phyloP scores from a whole-genome alignment of 2,888 invertebrate species.

The Sphecodes monilicornis region DNA sequence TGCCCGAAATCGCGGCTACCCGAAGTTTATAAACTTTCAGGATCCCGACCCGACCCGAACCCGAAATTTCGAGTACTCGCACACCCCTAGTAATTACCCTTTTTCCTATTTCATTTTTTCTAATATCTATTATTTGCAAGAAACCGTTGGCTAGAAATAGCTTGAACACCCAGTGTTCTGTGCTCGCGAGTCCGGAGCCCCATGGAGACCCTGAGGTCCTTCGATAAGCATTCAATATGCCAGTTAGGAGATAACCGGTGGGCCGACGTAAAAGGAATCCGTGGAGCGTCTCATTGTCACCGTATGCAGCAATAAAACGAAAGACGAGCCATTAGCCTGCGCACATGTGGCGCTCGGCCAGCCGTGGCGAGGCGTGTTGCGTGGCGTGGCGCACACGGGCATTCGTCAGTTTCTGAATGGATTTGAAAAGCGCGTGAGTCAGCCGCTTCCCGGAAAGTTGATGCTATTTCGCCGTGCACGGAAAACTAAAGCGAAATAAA shows the following conservation, averaged over 20 bases:
- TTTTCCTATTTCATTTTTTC: no score
- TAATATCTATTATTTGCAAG: background rate
- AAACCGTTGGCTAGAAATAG: no score
- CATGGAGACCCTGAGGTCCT: background rate
- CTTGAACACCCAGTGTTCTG: background rate
- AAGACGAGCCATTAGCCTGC: constrained; percentile 58
- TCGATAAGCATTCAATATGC: constrained; percentile 41
- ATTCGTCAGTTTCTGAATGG: constrained; percentile 67
- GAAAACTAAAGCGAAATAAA: constrained; percentile 64
- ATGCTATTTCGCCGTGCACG: constrained; percentile 63
- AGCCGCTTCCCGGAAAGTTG: constrained; percentile 65
- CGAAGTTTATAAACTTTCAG: no score
- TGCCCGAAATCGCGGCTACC: no score
- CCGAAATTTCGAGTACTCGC: no score
- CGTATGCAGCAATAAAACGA: constrained; percentile 52
- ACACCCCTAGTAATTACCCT: no score
- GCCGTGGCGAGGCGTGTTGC: constrained; percentile 35
- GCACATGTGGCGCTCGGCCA: constrained; percentile 54
- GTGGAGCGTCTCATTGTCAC: constrained; percentile 60
- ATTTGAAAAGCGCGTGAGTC: constrained; percentile 68
- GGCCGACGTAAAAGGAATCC: constrained; percentile 32
- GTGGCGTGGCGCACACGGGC: constrained; percentile 56
- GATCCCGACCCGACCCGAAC: no score
- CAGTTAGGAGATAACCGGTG: constrained; percentile 12
- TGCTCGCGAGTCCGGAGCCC: background rate